Evolutionary conservation across 2,888 invertebrate species (phyloP), one percentile per base, ranked within the genome.

Genomic region (Lysandra coridon): DNA sequence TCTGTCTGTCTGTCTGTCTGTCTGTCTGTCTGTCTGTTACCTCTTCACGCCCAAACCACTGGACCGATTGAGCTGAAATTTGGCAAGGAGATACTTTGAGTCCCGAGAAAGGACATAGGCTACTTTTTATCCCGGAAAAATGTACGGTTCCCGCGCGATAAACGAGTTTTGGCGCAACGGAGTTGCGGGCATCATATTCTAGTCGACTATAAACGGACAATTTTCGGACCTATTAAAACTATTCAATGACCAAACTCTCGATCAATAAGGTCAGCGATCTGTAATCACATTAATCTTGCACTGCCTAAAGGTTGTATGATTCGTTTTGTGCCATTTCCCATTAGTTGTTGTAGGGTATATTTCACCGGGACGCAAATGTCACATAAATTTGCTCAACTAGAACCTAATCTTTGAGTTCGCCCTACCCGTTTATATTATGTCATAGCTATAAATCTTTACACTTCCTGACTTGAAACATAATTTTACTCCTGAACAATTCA

Each of bases 381-480:
- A 75, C 75, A 75, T 75, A 75, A 75, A 75, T 75, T 49, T 49
- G 30, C 49, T 75, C 49, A 49, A 75, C 75, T 53, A 30, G 49
- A 75, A 75, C 75, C 75, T 30, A 75, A 75, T 75, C 75, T 75
- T 75, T 49, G 53, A n/a, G 49, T 53, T 53, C 53, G 49, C 75
- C 53, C 53, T 75, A 23, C 75, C 75, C 75, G 49, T 75, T 75
- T 75, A 14, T 74, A 40, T 74, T 74, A 44, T 74, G 49, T 49
- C 49, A 74, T 74, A 74, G 75, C 75, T 53, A 75, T 75, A 75
- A 75, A 75, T 75, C 75, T 30, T 12, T 23, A 12, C 23, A 49
- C 49, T 49, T 75, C 40, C 49, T 30, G 53, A 49, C 75, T 75
- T 44, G 75, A 75, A 74, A 74, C 40, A 44, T 23, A 74, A 74